Conservation (phyloP, 64 coral and sea anemone species). For the Montipora efflorescens region DNA sequence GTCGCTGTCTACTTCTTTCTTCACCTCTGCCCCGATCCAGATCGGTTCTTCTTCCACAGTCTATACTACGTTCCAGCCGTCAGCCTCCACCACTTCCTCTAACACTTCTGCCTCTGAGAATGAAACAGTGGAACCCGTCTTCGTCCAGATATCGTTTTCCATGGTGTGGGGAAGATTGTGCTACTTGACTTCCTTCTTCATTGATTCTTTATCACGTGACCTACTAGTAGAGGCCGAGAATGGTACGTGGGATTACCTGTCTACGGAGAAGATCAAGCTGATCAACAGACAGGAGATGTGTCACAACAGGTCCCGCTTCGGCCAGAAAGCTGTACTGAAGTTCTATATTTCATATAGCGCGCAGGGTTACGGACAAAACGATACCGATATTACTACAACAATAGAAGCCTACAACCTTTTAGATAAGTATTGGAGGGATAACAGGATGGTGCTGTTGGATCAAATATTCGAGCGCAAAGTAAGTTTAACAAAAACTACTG, state of each 20-base stretch:
- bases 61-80: too few relatives aligned
- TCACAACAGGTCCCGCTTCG: not conserved
- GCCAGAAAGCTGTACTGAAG: not conserved
- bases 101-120: not conserved
- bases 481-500: not conserved
- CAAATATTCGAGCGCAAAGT: slow-evolving; percentile 12
- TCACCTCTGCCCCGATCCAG: too few relatives aligned
- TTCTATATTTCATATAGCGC: not conserved
- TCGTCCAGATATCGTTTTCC: not conserved
- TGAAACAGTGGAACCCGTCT: not conserved
- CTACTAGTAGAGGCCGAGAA: not conserved
- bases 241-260: not conserved
- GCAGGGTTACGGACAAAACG: not conserved
- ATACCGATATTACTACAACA: not conserved
- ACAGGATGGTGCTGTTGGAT: slow-evolving; percentile 36
- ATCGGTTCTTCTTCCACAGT: too few relatives aligned
- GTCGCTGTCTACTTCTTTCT: too few relatives aligned
- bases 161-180: slow-evolving; percentile 44
- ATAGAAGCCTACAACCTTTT: slow-evolving; percentile 12
- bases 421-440: slow-evolving; percentile 4
- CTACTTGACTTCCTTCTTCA: not conserved
- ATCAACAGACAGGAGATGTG: not conserved
- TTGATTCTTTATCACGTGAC: not conserved
- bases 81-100: not conserved
- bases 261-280: not conserved